Conservation (phyloP, 2,888 invertebrate genomes). For the Ecliptopera silaceata region DNA sequence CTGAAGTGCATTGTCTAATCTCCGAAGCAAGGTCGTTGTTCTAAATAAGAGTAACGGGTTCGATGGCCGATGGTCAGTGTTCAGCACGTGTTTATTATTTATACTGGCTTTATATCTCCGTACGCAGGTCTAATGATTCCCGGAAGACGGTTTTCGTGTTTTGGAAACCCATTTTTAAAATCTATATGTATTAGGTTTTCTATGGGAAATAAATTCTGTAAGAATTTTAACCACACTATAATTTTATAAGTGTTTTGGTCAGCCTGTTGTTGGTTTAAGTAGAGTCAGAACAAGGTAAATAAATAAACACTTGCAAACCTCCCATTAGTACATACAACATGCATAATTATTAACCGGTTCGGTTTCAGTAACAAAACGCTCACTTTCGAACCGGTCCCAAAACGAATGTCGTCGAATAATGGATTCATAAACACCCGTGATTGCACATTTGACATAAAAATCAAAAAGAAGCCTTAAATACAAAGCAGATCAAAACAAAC, state of each 20-base stretch:
- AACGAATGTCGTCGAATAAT: slow-evolving; percentile 45
- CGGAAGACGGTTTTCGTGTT: slow-evolving; percentile 20
- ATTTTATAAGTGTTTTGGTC: not conserved
- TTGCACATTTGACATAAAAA: slow-evolving; percentile 5
- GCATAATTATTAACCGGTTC: slow-evolving; percentile 59
- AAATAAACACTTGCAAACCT: slow-evolving; percentile 17
- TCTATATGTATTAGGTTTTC: slow-evolving; percentile 5
- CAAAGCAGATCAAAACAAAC: not conserved
- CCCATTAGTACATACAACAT: slow-evolving; percentile 15
- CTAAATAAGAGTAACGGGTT: slow-evolving; percentile 76
- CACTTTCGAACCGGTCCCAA: slow-evolving; percentile 74
- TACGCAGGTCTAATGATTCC: slow-evolving; percentile 20
- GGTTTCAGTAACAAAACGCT: slow-evolving; percentile 69
- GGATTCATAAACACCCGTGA: slow-evolving; percentile 9
- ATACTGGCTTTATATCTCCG: slow-evolving; percentile 21
- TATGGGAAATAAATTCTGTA: not conserved
- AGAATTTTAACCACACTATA: not conserved
- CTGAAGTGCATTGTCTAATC: slow-evolving; percentile 33
- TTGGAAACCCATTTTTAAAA: slow-evolving; percentile 7
- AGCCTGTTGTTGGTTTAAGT: not conserved
- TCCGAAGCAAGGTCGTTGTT: slow-evolving; percentile 69
- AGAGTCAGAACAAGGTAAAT: not conserved
- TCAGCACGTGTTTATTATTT: slow-evolving; percentile 41
- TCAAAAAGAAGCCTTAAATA: not conserved
- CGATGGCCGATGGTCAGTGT: slow-evolving; percentile 62